phyloP scores from a whole-genome alignment of 2,797 vertebrate genomes.

The Manis javanica region DNA sequence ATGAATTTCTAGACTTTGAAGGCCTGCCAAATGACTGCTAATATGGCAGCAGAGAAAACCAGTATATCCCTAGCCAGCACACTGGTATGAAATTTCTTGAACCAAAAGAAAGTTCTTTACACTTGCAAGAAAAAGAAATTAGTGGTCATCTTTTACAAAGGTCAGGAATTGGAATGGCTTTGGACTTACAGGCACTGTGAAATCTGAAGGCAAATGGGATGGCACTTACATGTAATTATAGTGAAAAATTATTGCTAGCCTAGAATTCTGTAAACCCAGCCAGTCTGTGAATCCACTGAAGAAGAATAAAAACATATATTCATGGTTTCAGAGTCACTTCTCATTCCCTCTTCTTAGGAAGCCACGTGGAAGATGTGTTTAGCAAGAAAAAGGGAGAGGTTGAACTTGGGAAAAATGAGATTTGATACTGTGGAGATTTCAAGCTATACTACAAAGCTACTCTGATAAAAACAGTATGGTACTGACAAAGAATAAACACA shows the following conservation, averaged over 20 bases:
- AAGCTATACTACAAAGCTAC: too few relatives aligned
- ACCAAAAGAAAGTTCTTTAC: background rate
- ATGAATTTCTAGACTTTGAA: background rate
- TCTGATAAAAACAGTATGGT: too few relatives aligned
- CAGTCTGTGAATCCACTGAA: background rate
- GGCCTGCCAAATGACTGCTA: background rate
- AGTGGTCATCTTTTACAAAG: background rate
- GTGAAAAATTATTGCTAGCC: background rate
- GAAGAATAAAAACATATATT: background rate
- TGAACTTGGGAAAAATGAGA: background rate
- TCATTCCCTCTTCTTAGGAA: background rate
- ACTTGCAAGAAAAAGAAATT: background rate
- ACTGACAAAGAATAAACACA: too few relatives aligned
- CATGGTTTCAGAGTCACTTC: background rate
- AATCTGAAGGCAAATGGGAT: too few relatives aligned
- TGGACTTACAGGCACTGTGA: background rate
- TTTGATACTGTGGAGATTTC: background rate
- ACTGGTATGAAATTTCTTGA: background rate
- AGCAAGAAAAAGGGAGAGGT: background rate
- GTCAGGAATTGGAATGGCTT: background rate
- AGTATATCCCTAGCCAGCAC: background rate
- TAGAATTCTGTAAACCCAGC: background rate
- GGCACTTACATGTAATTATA: background rate
- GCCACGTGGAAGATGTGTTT: background rate
- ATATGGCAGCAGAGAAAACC: too few relatives aligned